Evolutionary conservation across 2,888 invertebrate genomes (phyloP), one percentile per base, ranked within the genome.

Genomic region (Hoplodrina ambigua): DNA sequence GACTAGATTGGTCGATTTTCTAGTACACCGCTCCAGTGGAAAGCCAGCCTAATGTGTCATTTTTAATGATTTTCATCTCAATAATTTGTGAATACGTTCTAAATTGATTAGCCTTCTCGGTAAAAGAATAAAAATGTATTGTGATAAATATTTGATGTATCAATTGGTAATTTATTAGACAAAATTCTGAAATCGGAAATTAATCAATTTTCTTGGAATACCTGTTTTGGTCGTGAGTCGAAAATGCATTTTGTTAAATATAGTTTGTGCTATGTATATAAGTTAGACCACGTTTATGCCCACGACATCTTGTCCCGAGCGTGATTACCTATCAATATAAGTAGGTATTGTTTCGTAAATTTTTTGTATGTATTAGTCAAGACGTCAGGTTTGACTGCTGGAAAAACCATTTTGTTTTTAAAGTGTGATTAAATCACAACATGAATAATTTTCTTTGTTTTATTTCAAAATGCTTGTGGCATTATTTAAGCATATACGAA

Each of bases 381-480:
- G 52, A 76, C 67, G 72, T 78, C 67, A 67, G 68, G 69, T 68
- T 74, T 70, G 84, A 88, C 88, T 90, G 85, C 82, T 85, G 84
- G 82, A 81, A 87, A 88, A 86, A 89, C 88, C 86, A 87, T 88
- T 87, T 89, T 88, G 89, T 91, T 93, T 91, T 90, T 8, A 86
- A 89, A 89, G 82, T 87, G 94, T 95, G 95, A 95, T 95, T 94
- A 94, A 94, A 94, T 95, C 95, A 94, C 94, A 89, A 86, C 86
- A 89, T 86, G 77, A 87, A 87, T 86, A 78, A 80, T 78, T 72
- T 65, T 49, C 72, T 78, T 81, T 46, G 83, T 89, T 87, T 90
- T 82, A 86, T 89, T 90, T 84, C 41, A 50, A 33, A 17, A 15
- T 6, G 33, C 10, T 53, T 10, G n/a, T 44, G 46, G 17, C 17